Percentiles rank a stretch among this genome's conserved stretches.
phyloP scores from a whole-genome alignment of 2,888 invertebrate genomes.

The Autographa pulchrina region DNA sequence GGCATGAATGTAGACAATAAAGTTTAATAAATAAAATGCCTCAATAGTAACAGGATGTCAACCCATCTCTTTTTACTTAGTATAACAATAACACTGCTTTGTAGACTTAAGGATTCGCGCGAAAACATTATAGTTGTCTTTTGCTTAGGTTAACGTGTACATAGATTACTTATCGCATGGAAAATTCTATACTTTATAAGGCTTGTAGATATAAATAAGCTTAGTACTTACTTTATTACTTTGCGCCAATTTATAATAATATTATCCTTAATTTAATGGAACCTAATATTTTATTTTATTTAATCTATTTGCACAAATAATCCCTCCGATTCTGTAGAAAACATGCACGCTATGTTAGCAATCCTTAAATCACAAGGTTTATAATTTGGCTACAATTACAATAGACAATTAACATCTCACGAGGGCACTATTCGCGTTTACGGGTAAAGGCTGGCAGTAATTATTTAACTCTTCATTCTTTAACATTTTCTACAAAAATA shows the following conservation, averaged over 20 bases:
- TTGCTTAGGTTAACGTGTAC: constrained; percentile 17
- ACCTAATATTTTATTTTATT: constrained; percentile 44
- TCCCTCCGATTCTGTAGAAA: constrained; percentile 34
- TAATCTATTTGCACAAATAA: constrained; percentile 37
- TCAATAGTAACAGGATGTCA: constrained; percentile 16
- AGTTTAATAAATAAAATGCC: constrained; percentile 44
- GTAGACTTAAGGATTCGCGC: constrained; percentile 13
- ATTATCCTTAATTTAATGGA: constrained; percentile 48
- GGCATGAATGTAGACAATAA: constrained; percentile 29
- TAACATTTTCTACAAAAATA: constrained; percentile 52
- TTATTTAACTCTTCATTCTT: constrained; percentile 52
- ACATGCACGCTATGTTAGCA: constrained; percentile 40
- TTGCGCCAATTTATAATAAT: constrained; percentile 40
- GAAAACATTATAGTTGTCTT: constrained; percentile 9
- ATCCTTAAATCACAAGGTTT: constrained; percentile 53
- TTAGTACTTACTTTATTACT: constrained; percentile 43
- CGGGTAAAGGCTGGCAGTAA: constrained; percentile 72
- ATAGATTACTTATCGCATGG: constrained; percentile 22
- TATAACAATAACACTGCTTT: constrained; percentile 46
- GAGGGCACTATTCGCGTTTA: constrained; percentile 61
- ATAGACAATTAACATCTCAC: constrained; percentile 54
- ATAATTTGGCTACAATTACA: constrained; percentile 58
- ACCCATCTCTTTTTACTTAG: constrained; percentile 40
- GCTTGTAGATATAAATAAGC: constrained; percentile 48
- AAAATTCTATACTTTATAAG: constrained; percentile 45